Evolutionary conservation across 2,113 vertebrate genomes (phyloP).

Genomic region (Columba janthina): DNA sequence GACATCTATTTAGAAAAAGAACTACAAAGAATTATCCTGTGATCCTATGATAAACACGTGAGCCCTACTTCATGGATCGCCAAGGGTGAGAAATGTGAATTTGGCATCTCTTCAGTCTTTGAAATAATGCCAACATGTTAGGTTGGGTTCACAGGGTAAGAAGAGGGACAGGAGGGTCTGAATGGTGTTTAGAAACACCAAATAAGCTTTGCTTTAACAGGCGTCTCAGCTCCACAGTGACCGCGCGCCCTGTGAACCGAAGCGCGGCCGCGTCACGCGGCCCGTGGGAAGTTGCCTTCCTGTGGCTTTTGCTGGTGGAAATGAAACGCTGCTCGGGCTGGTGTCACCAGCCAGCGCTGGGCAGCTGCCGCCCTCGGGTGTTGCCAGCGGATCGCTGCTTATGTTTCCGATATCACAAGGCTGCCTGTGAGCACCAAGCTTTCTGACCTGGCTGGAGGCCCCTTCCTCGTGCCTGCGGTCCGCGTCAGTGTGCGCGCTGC

Average conservation of each 20-base stretch:
- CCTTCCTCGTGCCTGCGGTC: background rate
- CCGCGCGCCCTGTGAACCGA: background rate
- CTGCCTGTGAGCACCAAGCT: background rate
- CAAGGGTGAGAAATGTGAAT: conserved; percentile 57
- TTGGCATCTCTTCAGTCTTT: conserved; percentile 21
- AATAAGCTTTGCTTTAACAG: background rate
- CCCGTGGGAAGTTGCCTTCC: conserved; percentile 45
- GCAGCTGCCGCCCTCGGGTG: conserved; percentile 17
- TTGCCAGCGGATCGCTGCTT: conserved; percentile 28
- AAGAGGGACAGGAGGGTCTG: background rate
- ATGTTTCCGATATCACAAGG: background rate
- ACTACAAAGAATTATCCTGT: conserved; percentile 50
- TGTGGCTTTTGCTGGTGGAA: conserved; percentile 31
- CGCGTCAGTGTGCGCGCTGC: background rate
- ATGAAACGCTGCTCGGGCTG: conserved; percentile 30
- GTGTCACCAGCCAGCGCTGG: conserved; percentile 52
- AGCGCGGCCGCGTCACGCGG: background rate
- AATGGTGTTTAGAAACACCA: background rate
- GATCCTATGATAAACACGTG: conserved; percentile 55
- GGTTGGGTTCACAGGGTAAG: conserved; percentile 15
- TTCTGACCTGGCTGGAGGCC: background rate
- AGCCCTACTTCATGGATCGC: conserved; percentile 41
- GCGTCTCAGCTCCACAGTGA: background rate
- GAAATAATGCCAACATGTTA: conserved; percentile 13
- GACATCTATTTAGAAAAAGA: conserved; percentile 54